Percentiles rank a stretch among this genome's conserved stretches.
Evolutionary conservation across 2,113 vertebrate species (phyloP).

Genomic region (Sinocyclocheilus grahami): DNA sequence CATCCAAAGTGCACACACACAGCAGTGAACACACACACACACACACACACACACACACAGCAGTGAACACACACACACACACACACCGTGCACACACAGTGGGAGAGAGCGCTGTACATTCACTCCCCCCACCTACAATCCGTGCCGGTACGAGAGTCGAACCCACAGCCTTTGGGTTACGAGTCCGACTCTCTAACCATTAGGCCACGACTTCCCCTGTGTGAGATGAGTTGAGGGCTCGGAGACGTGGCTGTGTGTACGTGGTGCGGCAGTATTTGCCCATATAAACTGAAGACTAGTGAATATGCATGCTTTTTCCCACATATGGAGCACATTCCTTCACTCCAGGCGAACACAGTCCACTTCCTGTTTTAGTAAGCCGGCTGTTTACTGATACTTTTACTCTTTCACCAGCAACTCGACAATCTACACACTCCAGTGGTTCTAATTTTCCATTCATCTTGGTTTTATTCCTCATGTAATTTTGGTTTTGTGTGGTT

Average conservation of each 20-base stretch:
- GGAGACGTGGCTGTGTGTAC: conserved; percentile 30
- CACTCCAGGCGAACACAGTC: conserved; percentile 28
- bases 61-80: no score
- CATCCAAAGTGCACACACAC: no score
- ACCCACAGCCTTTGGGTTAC: no score
- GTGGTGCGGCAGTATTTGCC: conserved; percentile 29
- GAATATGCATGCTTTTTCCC: conserved; percentile 57
- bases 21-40: no score
- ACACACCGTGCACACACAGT: no score
- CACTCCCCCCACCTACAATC: no score
- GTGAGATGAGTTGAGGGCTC: background rate
- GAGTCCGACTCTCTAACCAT: no score
- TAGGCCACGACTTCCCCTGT: no score
- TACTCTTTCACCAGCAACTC: background rate
- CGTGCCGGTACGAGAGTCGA: no score
- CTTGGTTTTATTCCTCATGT: background rate
- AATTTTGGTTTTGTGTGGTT: background rate
- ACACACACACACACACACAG: no score
- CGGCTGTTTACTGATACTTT: background rate
- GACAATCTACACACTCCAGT: background rate
- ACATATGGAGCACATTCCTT: conserved; percentile 46
- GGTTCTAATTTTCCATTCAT: background rate
- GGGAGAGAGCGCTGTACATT: no score
- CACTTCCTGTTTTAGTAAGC: conserved; percentile 42
- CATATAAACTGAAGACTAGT: conserved; percentile 53